Base-by-base conservation (phyloP, 2,113 vertebrate genomes). In the Percina caprodes region DNA sequence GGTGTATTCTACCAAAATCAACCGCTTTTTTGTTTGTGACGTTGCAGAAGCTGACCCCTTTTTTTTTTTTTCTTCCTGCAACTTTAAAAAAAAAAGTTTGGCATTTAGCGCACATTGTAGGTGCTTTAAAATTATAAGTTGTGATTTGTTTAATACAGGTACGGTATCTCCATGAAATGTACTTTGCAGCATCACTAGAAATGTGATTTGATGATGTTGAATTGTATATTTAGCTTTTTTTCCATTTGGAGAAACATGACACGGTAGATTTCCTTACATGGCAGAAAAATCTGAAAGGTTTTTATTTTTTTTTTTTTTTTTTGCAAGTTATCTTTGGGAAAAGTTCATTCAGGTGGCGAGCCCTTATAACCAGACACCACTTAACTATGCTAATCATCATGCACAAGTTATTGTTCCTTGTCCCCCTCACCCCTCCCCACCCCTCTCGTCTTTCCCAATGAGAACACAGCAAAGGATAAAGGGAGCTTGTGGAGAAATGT, bases 351-450 rank as follows among this genome's bases (percentile, higher is more conserved):
- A 49, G 75, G 80, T 84, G 77, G 49, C 65, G 60, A 46, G 60
- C 74, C 84, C 46, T 63, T 70, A 6, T 52, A 77, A 80, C 52
- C 76, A 78, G 51, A 88, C 80, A 81, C 83, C 83, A 85, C 84
- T 87, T 76, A 77, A 90, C 85, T 92, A 89, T 90, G 92, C 88
- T 89, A 88, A 88, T 68, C 78, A 77, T 87, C 82, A 80, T 77
- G 79, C 79, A 75, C 82, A 82, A 6, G 30, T 76, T 59, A 26
- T 55, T 19, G n/a, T 79, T 68, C 70, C 48, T 61, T 21, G 56
- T 16, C 61, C 65, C 8, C 69, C 33, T 35, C 61, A 21, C 54
- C 74, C 14, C 59, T 10, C 58, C 54, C 15, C 67, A 7, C 60
- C 51, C 62, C 46, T 18, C 58, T 23, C 21, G 19, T 71, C 63